These are phyloP conservation scores for Atta texana DNA, from an alignment of 1,140 invertebrate genomes.

Conservation along the genomic window DNA sequence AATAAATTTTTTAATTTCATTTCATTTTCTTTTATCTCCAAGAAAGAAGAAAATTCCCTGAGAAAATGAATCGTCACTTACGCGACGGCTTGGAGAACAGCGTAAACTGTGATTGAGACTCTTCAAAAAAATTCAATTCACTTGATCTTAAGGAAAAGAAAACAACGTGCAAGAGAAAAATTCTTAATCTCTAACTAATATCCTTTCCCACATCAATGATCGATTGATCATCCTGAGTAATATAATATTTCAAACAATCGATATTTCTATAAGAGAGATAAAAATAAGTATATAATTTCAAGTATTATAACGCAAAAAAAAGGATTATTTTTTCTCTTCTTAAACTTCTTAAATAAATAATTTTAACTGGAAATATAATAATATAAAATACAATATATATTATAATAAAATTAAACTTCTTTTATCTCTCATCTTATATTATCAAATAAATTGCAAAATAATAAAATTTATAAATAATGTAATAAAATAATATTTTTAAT, in stretches of 20 bases:
- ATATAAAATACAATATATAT: too few species aligned
- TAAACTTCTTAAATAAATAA: neutral
- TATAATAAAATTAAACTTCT: neutral
- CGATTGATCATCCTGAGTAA: conserved; percentile 1
- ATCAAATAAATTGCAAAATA: neutral
- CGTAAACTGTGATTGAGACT: conserved; percentile 30
- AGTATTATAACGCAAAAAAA: neutral
- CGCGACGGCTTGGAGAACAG: neutral
- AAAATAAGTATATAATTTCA: neutral
- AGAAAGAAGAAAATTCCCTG: conserved; percentile 11
- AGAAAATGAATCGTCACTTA: conserved; percentile 44
- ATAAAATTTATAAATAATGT: neutral
- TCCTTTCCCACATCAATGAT: neutral
- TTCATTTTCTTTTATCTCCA: conserved; percentile 11
- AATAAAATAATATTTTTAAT: neutral
- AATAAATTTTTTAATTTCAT: neutral
- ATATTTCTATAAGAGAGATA: neutral
- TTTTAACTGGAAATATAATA: neutral
- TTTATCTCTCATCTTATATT: neutral
- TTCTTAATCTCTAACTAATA: conserved; percentile 27
- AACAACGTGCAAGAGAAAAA: conserved; percentile 1
- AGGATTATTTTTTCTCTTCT: neutral
- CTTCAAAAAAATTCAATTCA: conserved; percentile 49
- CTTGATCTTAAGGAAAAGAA: conserved; percentile 1
- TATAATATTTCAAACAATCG: neutral